Percentiles rank a stretch among this genome's conserved stretches.
Evolutionary conservation across 2,113 vertebrate genomes (phyloP).

Genomic region (Pseudorhombus dupliciocellatus): DNA sequence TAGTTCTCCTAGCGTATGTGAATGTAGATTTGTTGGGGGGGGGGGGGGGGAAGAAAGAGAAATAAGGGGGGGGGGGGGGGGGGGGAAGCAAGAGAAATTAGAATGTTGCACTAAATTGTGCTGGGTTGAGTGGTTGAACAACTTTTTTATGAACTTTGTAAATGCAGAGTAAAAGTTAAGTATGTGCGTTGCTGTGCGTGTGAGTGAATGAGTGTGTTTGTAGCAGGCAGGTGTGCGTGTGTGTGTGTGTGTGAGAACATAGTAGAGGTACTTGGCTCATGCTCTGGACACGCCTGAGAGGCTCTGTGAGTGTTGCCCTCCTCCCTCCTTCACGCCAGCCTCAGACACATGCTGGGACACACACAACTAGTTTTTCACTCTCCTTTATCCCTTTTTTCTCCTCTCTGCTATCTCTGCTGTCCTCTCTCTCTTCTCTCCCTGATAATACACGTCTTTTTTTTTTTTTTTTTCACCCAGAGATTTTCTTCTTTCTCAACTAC

Average conservation of each 20-base stretch:
- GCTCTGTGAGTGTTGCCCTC: constrained; percentile 68
- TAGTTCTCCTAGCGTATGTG: background rate
- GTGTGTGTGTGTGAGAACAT: constrained; percentile 43
- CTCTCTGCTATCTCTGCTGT: constrained; percentile 13
- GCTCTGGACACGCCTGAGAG: constrained; percentile 73
- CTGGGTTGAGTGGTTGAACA: constrained; percentile 9
- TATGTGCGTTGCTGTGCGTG: constrained; percentile 8
- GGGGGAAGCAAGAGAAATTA: background rate
- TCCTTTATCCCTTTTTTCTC: constrained; percentile 38
- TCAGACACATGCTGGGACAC: constrained; percentile 74
- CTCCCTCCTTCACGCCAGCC: constrained; percentile 53
- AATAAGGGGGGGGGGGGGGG: too few species aligned
- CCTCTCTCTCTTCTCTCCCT: constrained; percentile 32
- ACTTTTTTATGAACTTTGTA: constrained; percentile 38
- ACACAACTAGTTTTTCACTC: constrained; percentile 66
- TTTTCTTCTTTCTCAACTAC: constrained; percentile 43
- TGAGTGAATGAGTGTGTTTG: constrained; percentile 9
- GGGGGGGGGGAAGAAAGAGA: too few species aligned
- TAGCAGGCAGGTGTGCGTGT: constrained; percentile 12
- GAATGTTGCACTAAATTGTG: background rate
- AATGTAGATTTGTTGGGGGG: constrained; percentile 3
- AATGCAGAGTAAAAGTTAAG: constrained; percentile 7
- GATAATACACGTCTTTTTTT: constrained; percentile 30
- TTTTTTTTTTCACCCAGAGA: constrained; percentile 11
- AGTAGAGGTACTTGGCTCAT: constrained; percentile 68